Evolutionary conservation across 2,797 vertebrate species (phyloP), one percentile per base, ranked within the genome.

Genomic region (Monodelphis domestica): DNA sequence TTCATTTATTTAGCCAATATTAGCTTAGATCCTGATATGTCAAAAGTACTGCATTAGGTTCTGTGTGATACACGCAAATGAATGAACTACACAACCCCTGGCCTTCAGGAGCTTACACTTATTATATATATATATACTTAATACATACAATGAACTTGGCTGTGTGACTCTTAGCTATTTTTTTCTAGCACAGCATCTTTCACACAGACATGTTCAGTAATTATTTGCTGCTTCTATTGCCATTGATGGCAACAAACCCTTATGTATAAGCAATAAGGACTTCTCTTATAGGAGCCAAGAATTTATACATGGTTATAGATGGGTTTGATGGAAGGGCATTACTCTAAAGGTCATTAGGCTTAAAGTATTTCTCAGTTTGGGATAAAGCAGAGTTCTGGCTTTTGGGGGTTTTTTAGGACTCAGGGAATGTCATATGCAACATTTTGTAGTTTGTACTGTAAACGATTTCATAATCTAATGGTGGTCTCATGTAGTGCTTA

Each of bases 91-190:
- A 63, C 17, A 17, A 6, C 59, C 14, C 59, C 12, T 15, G 33
- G n/a, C 2, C 17, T 78, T 38, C 33, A 63, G 33, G 33, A 6
- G 33, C 33, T 70, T 38, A 17, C 33, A n/a, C 17, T n/a, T 70
- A 6, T 15, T 38, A n/a, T 1, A 1, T 7, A 7, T n/a, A n/a
- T n/a, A n/a, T n/a, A n/a, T n/a, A n/a, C n/a, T n/a, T n/a, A n/a
- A n/a, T n/a, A n/a, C n/a, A n/a, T n/a, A n/a, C 1, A 1, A 2
- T 2, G n/a, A 38, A 38, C 21, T 3, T 45, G 70, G 9, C 6
- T 17, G 12, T 14, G 33, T 63, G 12, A 33, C 30, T n/a, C 45
- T 78, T 45, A 45, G n/a, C n/a, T 78, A n/a, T 24, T 7, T 78
- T 33, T 30, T 63, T 5, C n/a, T 33, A 38, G n/a, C 15, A 70